phyloP scores from a whole-genome alignment of 2,888 invertebrate species.

The Amorpha juglandis region DNA sequence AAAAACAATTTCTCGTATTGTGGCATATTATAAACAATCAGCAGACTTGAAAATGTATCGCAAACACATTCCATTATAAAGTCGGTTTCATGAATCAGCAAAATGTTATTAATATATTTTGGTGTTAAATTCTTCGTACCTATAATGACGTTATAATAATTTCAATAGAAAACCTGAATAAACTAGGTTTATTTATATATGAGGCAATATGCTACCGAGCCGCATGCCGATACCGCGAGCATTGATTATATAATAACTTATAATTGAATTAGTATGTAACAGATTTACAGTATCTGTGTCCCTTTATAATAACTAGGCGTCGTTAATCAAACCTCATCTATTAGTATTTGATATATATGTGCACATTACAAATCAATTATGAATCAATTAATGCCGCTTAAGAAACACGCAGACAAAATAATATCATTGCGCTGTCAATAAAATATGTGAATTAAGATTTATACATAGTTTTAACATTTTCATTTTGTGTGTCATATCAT shows the following conservation, averaged over 20 bases:
- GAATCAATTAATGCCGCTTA: no score
- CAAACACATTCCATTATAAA: background rate
- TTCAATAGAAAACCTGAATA: background rate
- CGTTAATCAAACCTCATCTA: background rate
- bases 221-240: background rate
- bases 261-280: conserved; percentile 23
- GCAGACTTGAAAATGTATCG: background rate
- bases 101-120: background rate
- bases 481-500: no score
- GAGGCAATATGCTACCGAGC: background rate
- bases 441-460: no score
- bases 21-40: background rate
- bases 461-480: no score
- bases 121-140: background rate
- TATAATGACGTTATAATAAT: background rate
- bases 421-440: no score
- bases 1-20: background rate
- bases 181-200: background rate
- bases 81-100: background rate
- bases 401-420: no score
- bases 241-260: background rate
- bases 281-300: conserved; percentile 12
- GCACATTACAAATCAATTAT: background rate
- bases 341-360: background rate
- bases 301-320: background rate